Evolutionary conservation across 2,888 invertebrate genomes (phyloP), one percentile per base, ranked within the genome.

Genomic region (Drosophila pseudotakahashii): DNA sequence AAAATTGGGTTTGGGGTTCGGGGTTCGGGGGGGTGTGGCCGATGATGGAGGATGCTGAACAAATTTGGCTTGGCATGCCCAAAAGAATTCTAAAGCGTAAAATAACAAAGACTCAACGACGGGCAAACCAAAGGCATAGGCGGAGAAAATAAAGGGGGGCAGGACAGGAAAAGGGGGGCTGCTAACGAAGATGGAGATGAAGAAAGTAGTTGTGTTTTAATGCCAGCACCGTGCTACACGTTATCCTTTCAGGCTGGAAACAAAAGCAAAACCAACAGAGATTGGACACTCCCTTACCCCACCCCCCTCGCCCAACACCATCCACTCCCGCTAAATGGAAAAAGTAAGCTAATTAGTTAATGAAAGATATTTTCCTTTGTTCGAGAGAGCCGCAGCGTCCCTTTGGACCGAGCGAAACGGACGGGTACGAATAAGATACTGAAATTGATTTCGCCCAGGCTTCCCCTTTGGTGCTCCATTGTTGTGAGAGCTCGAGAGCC

Each of bases 331-430:
- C 57, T 72, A 78, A 66, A 75, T 79, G 84, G 80, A 82, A 84
- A 85, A 87, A 85, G 87, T 85, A 85, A 87, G 84, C 85, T 87
- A 85, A 85, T 85, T 85, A 85, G 85, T 85, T 85, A 85, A 85
- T 85, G 88, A 85, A 85, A 87, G 85, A 85, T 88, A 85, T 85
- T 87, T 76, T 85, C 82, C 77, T 82, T 85, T 85, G 88, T 81
- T 76, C 81, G 39, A 52, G 50, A 58, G 59, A 52, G 67, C 60
- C 52, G 52, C 63, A 58, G 19, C 36, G 51, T 70, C 72, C 70
- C 50, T 59, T 59, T 52, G 71, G 61, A 70, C 68, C 51, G 44
- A 26, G 14, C 48, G 34, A 34, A 48, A 19, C 26, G 26, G 26
- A 30, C 16, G 23, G 26, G 23, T 7, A 14, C 30, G 7, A 7